A percentile compares a stretch with the other conserved stretches of the same genome.
Evolutionary conservation across 2,888 invertebrate species (phyloP).

Genomic region (Tenthredo mesomela): DNA sequence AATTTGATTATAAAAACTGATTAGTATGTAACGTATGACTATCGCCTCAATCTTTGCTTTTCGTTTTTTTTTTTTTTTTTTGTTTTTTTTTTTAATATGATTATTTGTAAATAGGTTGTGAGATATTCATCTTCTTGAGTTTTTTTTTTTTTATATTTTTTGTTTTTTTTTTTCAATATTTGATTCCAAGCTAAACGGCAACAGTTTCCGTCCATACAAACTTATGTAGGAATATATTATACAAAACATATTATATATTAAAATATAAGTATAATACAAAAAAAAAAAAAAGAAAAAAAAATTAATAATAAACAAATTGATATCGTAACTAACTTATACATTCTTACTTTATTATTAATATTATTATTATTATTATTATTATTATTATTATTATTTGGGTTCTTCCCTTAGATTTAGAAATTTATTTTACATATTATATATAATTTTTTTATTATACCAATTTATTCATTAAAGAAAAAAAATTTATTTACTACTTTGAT

Average conservation of each 20-base stretch:
- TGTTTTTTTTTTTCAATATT: neutral
- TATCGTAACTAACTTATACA: conserved; percentile 21
- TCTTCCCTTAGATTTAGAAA: conserved; percentile 20
- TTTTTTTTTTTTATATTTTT: neutral
- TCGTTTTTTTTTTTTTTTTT: neutral
- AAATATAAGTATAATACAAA: neutral
- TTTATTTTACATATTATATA: conserved; percentile 13
- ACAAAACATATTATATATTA: conserved; percentile 1
- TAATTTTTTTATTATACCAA: neutral
- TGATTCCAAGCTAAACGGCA: conserved; percentile 58
- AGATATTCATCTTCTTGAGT: neutral
- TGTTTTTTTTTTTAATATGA: too few relatives aligned
- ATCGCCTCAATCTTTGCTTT: neutral
- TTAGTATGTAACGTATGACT: neutral
- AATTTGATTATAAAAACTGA: neutral
- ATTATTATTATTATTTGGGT: conserved; percentile 21
- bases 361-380: neutral
- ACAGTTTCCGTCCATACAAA: conserved; percentile 68
- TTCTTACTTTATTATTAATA: neutral
- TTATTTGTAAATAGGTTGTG: neutral
- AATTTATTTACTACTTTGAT: neutral
- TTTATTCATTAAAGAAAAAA: neutral
- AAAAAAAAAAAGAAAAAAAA: neutral
- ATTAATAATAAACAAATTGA: neutral
- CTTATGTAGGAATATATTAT: conserved; percentile 30